phyloP scores from a whole-genome alignment of 2,797 vertebrate species.

The Tarsius wallacei region DNA sequence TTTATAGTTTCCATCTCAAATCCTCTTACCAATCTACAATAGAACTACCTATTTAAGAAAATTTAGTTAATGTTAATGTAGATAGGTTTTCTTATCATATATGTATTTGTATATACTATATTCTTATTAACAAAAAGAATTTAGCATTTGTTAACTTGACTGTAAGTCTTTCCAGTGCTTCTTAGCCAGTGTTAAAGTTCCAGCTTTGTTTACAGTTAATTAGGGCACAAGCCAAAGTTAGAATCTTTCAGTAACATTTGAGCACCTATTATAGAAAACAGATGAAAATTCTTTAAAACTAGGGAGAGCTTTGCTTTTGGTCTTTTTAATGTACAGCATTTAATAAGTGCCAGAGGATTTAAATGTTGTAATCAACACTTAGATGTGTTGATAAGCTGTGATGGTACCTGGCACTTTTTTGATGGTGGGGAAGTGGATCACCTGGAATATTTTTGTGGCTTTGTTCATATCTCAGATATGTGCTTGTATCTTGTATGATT shows the following conservation, averaged over 20 bases:
- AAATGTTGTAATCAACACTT: slow-evolving; percentile 8
- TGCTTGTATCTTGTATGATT: not conserved
- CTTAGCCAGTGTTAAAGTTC: slow-evolving; percentile 44
- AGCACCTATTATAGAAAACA: not conserved
- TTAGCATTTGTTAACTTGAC: slow-evolving; percentile 56
- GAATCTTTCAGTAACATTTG: slow-evolving; percentile 28
- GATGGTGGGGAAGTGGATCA: not conserved
- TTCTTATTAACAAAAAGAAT: not conserved
- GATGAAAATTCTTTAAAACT: slow-evolving; percentile 14
- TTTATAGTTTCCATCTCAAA: not conserved
- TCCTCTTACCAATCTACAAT: not conserved
- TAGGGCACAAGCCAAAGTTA: not conserved
- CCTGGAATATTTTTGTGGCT: slow-evolving; percentile 31
- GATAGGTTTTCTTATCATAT: slow-evolving; percentile 16
- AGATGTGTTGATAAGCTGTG: slow-evolving; percentile 43
- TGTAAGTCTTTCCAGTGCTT: slow-evolving; percentile 37
- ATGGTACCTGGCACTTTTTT: not conserved
- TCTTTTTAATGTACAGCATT: slow-evolving; percentile 16
- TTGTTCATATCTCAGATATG: slow-evolving; percentile 53
- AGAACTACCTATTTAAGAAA: slow-evolving; percentile 50
- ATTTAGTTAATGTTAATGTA: slow-evolving; percentile 33
- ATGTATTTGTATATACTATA: not conserved
- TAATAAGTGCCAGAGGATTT: slow-evolving; percentile 52
- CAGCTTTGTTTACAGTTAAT: slow-evolving; percentile 42
- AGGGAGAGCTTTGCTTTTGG: slow-evolving; percentile 16